These are phyloP conservation scores for Zaprionus taronus DNA, from an alignment of 1,140 invertebrate species.

Conservation along the genomic window DNA sequence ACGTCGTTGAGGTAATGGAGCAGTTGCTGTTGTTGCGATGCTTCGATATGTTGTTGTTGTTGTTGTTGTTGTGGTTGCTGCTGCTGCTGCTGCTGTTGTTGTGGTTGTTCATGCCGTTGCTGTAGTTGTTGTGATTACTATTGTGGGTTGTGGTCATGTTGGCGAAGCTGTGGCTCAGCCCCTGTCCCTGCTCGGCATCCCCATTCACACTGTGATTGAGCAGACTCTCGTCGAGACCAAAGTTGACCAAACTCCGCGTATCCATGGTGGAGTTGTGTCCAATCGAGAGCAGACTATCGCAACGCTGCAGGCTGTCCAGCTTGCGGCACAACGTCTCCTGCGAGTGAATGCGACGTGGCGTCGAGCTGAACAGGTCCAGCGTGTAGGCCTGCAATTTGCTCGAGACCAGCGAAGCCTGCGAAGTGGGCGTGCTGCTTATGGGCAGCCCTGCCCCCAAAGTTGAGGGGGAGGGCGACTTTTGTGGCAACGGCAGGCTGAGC, in stretches of 20 bases:
- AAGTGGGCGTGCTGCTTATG: conserved; percentile 35
- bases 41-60: conserved; percentile 58
- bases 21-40: conserved; percentile 65
- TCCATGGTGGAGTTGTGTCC: conserved; percentile 64
- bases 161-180: conserved; percentile 50
- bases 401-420: conserved; percentile 38
- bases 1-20: conserved; percentile 63
- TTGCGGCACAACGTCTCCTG: conserved; percentile 68
- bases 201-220: conserved; percentile 52
- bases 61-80: conserved; percentile 53
- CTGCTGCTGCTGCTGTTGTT: conserved; percentile 14
- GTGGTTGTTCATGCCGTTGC: conserved; percentile 15
- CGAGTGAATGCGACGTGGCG: conserved; percentile 71
- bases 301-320: conserved; percentile 40
- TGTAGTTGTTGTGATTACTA: conserved; percentile 2
- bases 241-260: conserved; percentile 56
- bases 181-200: conserved; percentile 12
- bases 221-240: conserved; percentile 54
- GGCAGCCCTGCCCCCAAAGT: conserved; percentile 4
- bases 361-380: conserved; percentile 53
- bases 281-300: conserved; percentile 67
- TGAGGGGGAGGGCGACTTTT: conserved; percentile 49
- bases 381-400: conserved; percentile 39
- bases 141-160: conserved; percentile 16
- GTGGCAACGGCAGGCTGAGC: conserved; percentile 65